phyloP scores from a whole-genome alignment of 1,140 invertebrate species.

The Drosophila orosa region DNA sequence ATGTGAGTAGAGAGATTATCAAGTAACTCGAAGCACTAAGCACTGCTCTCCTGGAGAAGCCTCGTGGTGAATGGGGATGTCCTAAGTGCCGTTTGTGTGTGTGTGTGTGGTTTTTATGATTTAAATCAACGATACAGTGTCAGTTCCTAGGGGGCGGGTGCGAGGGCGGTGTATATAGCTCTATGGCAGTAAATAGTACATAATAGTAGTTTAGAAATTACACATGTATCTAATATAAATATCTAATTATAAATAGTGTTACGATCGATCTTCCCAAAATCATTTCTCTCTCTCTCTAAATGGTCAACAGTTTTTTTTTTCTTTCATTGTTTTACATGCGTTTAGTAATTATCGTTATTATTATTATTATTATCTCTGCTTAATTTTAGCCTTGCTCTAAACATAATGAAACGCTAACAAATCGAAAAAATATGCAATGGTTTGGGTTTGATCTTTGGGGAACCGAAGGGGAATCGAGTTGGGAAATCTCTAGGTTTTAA shows the following conservation, averaged over 20 bases:
- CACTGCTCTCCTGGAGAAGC: conserved; percentile 42
- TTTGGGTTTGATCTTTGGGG: conserved; percentile 8
- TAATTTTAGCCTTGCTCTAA: conserved; percentile 52
- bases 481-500: conserved; percentile 8
- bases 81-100: conserved; percentile 4
- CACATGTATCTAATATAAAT: conserved; percentile 69
- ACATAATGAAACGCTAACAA: conserved; percentile 59
- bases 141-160: conserved; percentile 23
- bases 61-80: conserved; percentile 29
- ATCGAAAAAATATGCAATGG: conserved; percentile 56
- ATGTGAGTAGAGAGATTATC: conserved; percentile 44
- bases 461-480: conserved; percentile 7
- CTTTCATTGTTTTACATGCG: conserved; percentile 31
- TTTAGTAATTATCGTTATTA: conserved; percentile 23
- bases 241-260: conserved; percentile 71
- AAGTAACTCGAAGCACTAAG: conserved; percentile 33
- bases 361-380: conserved; percentile 44
- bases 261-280: conserved; percentile 55
- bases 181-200: conserved; percentile 81
- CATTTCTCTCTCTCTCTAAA: conserved; percentile 53
- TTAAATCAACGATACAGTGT: conserved; percentile 27
- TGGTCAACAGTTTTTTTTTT: conserved; percentile 64
- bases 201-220: conserved; percentile 72
- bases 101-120: conserved; percentile 7
- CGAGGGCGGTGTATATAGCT: conserved; percentile 56